Evolutionary conservation across 2,113 vertebrate genomes (phyloP), one percentile per base, ranked within the genome.

Genomic region (Gymnogyps californianus): DNA sequence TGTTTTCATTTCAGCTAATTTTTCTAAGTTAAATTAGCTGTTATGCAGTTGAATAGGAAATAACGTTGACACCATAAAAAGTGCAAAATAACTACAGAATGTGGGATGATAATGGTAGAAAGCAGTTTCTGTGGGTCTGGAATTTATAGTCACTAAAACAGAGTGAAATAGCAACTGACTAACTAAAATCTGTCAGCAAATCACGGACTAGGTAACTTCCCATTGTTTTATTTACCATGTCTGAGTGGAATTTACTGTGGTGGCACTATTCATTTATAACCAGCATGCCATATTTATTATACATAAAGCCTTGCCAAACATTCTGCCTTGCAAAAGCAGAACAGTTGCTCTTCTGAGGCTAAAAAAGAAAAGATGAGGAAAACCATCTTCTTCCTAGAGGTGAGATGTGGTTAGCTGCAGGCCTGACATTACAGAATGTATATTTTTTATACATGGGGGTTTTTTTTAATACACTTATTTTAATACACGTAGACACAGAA

Each of bases 21-120:
- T 93, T 79, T 97, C 85, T 65, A 64, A 89, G 87, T 85, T 91
- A 92, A 95, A 96, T 97, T 93, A 96, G 72, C 84, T 76, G 72
- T 46, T 89, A 16, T 31, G 69, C 70, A 80, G 52, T 86, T 78
- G 62, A 90, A 59, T 17, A 83, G 62, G 70, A 81, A 93, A 70
- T 65, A 91, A 78, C 1, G 2, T 7, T 93, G 66, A 67, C 72
- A 51, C 42, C 11, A 18, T 58, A 86, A 92, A 93, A 81, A 61
- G 24, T 31, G 20, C 17, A 58, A 87, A 92, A 40, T 67, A 86
- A 66, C 80, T 81, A 40, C 65, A 92, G 65, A 69, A 52, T 20
- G 44, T 19, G 31, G 71, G 78, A 65, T 58, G 51, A 20, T 54
- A 62, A 92, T 38, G 51, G 67, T 6, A 51, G 19, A 59, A 95